phyloP scores from a whole-genome alignment of 2,797 vertebrate genomes.

The Megaceryle alcyon region DNA sequence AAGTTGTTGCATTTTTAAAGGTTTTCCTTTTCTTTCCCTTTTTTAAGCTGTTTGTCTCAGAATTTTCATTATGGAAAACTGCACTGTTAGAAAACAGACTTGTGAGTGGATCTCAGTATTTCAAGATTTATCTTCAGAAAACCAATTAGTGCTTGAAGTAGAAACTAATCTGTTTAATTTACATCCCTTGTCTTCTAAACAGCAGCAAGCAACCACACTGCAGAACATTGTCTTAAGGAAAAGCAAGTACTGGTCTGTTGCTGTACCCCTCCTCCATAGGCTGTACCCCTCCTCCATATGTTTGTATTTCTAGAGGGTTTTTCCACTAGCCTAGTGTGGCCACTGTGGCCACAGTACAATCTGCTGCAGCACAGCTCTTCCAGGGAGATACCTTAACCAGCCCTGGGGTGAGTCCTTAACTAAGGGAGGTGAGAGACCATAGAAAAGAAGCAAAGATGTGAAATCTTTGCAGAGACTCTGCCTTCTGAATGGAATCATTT shows the following conservation, averaged over 20 bases:
- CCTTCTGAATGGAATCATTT: background rate
- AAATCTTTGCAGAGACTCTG: background rate
- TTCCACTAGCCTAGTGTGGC: background rate
- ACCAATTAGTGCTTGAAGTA: constrained; percentile 20
- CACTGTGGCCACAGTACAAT: background rate
- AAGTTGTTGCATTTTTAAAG: background rate
- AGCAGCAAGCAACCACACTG: background rate
- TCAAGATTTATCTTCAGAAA: constrained; percentile 17
- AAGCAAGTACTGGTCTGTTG: background rate
- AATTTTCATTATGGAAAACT: background rate
- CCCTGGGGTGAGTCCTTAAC: background rate
- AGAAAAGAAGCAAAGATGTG: background rate
- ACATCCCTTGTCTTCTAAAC: background rate
- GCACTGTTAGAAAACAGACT: background rate
- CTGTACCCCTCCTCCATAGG: background rate
- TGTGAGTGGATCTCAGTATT: background rate
- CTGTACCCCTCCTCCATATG: background rate
- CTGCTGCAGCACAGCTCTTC: background rate
- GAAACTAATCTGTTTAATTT: background rate
- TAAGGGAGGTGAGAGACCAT: constrained; percentile 5
- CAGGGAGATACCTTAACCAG: background rate
- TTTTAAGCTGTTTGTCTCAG: background rate
- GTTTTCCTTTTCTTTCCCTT: background rate
- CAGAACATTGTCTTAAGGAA: background rate
- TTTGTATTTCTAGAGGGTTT: constrained; percentile 6